Base-by-base conservation (phyloP, 2,797 vertebrate genomes). In the Gallinago nigripennis region DNA sequence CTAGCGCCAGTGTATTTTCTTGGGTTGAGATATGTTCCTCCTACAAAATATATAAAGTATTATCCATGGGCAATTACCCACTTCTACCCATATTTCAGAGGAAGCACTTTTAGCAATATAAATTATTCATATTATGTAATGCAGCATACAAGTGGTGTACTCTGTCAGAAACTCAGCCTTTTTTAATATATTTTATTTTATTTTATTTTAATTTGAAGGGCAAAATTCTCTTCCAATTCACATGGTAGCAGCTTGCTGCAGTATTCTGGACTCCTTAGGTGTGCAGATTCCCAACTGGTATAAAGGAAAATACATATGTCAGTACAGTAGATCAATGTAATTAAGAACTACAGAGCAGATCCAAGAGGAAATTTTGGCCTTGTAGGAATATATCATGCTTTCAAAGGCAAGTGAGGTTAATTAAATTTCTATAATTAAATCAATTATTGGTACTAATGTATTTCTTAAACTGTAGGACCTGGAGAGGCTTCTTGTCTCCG, bases 21-120 rank as follows among this genome's bases (percentile, higher is more conserved):
- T 94, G 88, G 94, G 79, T 82, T 96, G 96, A 97, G 96, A 93
- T 95, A 96, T 92, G 95, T 96, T 97, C 95, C 88, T 96, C 95
- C 96, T 95, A 96, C 97, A 96, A 97, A 96, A 97, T 97, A 96
- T 97, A 96, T 95, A 93, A 97, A 96, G 95, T 97, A 96, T 97
- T 97, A 97, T 97, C 96, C 95, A 97, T 91, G 96, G 97, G 93
- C 96, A 97, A 97, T 97, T 97, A 97, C 97, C 96, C 48, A 1
- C 88, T 96, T 95, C 95, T 94, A 88, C 90, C 94, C 93, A 96
- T 97, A 95, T 97, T 97, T 97, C 96, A 92, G 69, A 68, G 75
- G 88, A 95, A 95, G 94, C 86, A 92, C 95, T 97, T 96, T 96
- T 96, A 97, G 96, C 89, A 93, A 54, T 82, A 97, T 97, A 97